Percentiles rank a stretch among this genome's conserved stretches.
phyloP scores from a whole-genome alignment of 2,113 vertebrate species.

The Cranoglanis bouderius region DNA sequence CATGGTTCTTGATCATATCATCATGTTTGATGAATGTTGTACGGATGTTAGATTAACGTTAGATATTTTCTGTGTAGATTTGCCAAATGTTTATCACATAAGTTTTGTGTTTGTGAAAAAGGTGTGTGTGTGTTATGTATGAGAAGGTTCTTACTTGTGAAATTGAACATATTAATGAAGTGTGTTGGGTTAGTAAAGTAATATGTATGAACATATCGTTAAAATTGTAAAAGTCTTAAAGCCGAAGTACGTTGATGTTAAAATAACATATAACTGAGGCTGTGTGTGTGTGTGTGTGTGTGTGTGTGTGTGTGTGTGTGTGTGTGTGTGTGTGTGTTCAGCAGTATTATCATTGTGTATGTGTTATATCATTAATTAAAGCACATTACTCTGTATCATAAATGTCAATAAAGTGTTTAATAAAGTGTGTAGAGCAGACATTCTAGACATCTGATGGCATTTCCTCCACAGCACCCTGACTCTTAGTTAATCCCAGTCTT shows the following conservation, averaged over 20 bases:
- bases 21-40: background rate
- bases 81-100: background rate
- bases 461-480: background rate
- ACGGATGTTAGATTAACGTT: background rate
- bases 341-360: slow-evolving; percentile 27
- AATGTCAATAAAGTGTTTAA: slow-evolving; percentile 8
- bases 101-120: background rate
- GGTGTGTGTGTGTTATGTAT: background rate
- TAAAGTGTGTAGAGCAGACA: background rate
- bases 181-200: background rate
- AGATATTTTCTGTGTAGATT: background rate
- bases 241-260: background rate
- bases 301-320: background rate
- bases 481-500: background rate
- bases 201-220: background rate
- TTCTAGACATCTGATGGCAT: background rate
- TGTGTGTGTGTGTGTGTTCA: background rate
- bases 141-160: background rate
- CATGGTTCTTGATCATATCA: background rate
- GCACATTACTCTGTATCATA: background rate
- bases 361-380: slow-evolving; percentile 2
- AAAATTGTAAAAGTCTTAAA: slow-evolving; percentile 13
- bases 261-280: background rate
- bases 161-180: background rate
- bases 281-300: background rate